phyloP scores from a whole-genome alignment of 1,140 invertebrate species.

The Antheraea pernyi region DNA sequence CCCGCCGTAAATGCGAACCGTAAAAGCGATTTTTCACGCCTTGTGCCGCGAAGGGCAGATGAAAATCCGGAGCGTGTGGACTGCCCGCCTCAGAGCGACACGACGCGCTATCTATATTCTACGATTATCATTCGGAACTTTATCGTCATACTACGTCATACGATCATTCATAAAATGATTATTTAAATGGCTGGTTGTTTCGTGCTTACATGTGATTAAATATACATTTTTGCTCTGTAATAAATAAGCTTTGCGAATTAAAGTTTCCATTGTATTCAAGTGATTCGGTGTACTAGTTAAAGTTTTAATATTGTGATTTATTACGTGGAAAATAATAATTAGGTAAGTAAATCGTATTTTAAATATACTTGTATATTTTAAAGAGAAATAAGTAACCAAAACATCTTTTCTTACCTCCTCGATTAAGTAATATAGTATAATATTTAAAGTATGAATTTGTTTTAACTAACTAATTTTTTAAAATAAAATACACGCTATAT shows the following conservation, averaged over 20 bases:
- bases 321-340: not conserved
- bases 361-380: too few species aligned
- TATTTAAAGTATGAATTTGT: too few species aligned
- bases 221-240: not conserved
- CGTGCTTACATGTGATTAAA: slow-evolving; percentile 1
- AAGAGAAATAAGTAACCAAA: too few species aligned
- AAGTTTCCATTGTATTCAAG: not conserved
- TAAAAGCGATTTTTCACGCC: not conserved
- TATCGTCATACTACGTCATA: not conserved
- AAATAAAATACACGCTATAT: too few species aligned
- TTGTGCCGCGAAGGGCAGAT: slow-evolving; percentile 9
- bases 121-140: slow-evolving; percentile 1
- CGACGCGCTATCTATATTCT: not conserved
- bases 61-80: slow-evolving; percentile 9
- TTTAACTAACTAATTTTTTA: too few species aligned
- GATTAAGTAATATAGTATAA: too few species aligned
- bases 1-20: too few species aligned
- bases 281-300: not conserved
- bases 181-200: not conserved
- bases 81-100: slow-evolving; percentile 2
- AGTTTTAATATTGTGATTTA: not conserved
- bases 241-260: not conserved
- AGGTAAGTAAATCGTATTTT: not conserved
- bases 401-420: too few species aligned
- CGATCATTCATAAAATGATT: slow-evolving; percentile 1